Evolutionary conservation across 1,140 invertebrate genomes (phyloP).

Genomic region (Steinernema feltiae): DNA sequence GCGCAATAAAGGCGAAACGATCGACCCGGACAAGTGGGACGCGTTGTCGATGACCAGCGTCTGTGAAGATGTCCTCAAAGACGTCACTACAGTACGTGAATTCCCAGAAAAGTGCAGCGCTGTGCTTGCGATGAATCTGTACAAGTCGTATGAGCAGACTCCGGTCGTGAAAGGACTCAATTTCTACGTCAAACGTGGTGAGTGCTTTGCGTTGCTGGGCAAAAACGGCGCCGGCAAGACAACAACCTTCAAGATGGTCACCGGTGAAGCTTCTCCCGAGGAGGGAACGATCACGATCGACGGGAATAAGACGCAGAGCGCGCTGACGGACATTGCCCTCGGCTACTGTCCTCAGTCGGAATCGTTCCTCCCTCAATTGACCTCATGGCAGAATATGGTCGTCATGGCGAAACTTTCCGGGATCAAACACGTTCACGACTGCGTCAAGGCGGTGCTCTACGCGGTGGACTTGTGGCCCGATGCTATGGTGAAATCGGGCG

Average conservation of each 20-base stretch:
- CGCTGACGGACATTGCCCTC: conserved; percentile 59
- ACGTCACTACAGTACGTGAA: neutral
- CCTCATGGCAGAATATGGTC: conserved; percentile 61
- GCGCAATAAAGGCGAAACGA: neutral
- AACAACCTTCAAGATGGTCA: conserved; percentile 67
- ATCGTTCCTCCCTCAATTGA: conserved; percentile 60
- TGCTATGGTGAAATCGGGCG: neutral
- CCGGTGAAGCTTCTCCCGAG: conserved; percentile 69
- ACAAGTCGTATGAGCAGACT: neutral
- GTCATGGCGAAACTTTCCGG: conserved; percentile 13
- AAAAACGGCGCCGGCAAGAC: conserved; percentile 61
- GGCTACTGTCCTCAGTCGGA: conserved; percentile 75
- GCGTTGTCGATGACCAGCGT: neutral
- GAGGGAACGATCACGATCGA: conserved; percentile 63
- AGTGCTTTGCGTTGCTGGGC: conserved; percentile 40
- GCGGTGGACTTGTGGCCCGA: neutral
- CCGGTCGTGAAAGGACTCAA: conserved; percentile 23
- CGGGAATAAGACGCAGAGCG: conserved; percentile 39
- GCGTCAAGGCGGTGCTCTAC: neutral
- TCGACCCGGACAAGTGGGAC: neutral
- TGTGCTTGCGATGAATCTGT: neutral
- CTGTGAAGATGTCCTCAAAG: neutral
- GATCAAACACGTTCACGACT: neutral
- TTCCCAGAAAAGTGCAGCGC: conserved; percentile 4
- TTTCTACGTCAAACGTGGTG: conserved; percentile 23